phyloP scores from a whole-genome alignment of 2,888 invertebrate species.

The Catocala nupta region DNA sequence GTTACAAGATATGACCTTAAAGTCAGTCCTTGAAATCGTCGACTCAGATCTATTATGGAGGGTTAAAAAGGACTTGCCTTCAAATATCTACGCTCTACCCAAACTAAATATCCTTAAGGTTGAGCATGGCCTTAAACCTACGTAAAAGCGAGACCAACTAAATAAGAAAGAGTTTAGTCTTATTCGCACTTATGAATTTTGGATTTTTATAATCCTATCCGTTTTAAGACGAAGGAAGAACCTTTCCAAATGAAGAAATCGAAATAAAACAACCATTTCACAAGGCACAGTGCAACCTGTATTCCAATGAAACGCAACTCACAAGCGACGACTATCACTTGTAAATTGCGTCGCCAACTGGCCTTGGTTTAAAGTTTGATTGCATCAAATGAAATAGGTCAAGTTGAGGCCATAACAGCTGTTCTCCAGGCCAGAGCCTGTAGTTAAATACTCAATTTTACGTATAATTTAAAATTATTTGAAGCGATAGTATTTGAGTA shows the following conservation, averaged over 20 bases:
- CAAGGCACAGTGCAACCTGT: no score
- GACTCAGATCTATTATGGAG: slow-evolving; percentile 5
- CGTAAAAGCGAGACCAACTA: slow-evolving; percentile 19
- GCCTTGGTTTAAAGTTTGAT: not conserved
- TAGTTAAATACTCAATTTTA: slow-evolving; percentile 39
- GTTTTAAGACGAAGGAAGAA: not conserved
- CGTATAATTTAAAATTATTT: slow-evolving; percentile 40
- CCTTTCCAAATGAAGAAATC: not conserved
- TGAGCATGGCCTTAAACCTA: slow-evolving; percentile 28
- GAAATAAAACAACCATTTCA: not conserved
- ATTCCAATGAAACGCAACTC: not conserved
- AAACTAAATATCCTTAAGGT: slow-evolving; percentile 13
- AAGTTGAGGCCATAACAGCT: slow-evolving; percentile 13
- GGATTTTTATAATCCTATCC: not conserved
- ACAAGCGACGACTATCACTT: not conserved
- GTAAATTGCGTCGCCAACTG: no score
- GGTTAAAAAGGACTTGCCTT: slow-evolving; percentile 8
- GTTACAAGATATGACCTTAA: slow-evolving; percentile 4
- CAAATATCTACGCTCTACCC: slow-evolving; percentile 10
- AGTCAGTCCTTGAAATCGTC: not conserved
- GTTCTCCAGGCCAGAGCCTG: slow-evolving; percentile 19
- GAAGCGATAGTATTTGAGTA: slow-evolving; percentile 40
- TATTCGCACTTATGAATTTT: slow-evolving; percentile 3
- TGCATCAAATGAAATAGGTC: not conserved
- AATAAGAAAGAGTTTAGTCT: slow-evolving; percentile 4